Evolutionary conservation across 2,113 vertebrate species (phyloP).

Genomic region (Corvus hawaiiensis): DNA sequence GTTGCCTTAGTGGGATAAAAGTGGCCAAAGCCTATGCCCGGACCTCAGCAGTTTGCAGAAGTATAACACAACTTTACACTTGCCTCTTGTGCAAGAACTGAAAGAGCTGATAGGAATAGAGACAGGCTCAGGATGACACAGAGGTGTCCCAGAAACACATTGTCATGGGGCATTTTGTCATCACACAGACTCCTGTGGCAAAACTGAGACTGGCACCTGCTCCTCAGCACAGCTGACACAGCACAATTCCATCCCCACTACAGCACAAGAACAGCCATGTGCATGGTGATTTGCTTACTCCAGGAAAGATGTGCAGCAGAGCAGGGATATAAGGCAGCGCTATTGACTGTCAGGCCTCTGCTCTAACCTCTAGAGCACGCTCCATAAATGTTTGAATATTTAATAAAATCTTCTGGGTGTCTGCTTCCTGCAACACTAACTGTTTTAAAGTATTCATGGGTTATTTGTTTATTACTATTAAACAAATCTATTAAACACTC

Average conservation of each 20-base stretch:
- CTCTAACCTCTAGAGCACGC: slow-evolving; percentile 31
- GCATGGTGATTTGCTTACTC: accelerated
- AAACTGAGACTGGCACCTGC: neutral
- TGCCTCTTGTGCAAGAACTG: neutral
- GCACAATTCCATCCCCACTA: neutral
- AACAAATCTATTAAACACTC: slow-evolving; percentile 64
- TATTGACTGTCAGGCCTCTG: neutral
- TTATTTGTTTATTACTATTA: slow-evolving; percentile 65
- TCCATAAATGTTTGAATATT: slow-evolving; percentile 48
- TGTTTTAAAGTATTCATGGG: slow-evolving; percentile 66
- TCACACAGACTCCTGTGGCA: accelerated
- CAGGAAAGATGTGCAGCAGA: neutral
- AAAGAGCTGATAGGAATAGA: neutral
- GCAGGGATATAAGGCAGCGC: neutral
- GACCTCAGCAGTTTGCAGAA: neutral
- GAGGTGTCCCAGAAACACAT: neutral
- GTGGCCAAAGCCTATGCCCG: neutral
- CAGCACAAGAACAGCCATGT: neutral
- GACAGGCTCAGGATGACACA: neutral
- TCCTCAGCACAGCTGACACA: neutral
- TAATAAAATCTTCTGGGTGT: slow-evolving; percentile 63
- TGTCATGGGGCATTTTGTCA: neutral
- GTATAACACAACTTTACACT: neutral
- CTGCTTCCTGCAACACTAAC: slow-evolving; percentile 37
- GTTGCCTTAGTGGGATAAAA: neutral